A percentile compares a stretch with the other conserved stretches of the same genome.
These are phyloP conservation scores for Linnaemya tessellans DNA, from an alignment of 2,888 invertebrate species.

Conservation along the genomic window DNA sequence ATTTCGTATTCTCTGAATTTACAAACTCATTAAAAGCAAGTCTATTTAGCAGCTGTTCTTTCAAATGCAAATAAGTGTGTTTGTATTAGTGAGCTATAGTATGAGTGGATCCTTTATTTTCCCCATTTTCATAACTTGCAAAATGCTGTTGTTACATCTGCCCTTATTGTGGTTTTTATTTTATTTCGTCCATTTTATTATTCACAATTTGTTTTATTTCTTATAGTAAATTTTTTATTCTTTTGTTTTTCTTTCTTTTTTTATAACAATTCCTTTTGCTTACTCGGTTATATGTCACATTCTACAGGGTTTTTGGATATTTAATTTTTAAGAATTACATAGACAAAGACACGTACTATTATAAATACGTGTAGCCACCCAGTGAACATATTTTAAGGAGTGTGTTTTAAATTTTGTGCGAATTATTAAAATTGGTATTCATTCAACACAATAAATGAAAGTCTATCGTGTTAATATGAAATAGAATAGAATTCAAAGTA, in stretches of 20 bases:
- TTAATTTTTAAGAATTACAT: slow-evolving; percentile 33
- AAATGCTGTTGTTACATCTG: neutral
- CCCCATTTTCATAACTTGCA: slow-evolving; percentile 49
- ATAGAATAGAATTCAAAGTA: too few relatives aligned
- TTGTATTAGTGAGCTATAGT: neutral
- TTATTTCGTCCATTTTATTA: slow-evolving; percentile 47
- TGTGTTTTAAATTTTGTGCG: too few relatives aligned
- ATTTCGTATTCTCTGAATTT: too few relatives aligned
- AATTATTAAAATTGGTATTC: too few relatives aligned
- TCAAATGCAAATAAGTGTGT: neutral
- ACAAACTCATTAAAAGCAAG: too few relatives aligned
- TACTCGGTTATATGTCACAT: slow-evolving; percentile 22
- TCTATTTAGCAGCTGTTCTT: too few relatives aligned
- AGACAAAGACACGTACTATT: neutral
- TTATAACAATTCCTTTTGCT: slow-evolving; percentile 19
- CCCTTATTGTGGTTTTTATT: slow-evolving; percentile 53
- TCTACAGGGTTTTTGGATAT: slow-evolving; percentile 37
- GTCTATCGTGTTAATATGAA: too few relatives aligned
- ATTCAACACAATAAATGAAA: too few relatives aligned
- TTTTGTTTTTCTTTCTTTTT: neutral
- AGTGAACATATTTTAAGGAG: too few relatives aligned
- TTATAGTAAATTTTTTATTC: slow-evolving; percentile 16
- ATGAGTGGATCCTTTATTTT: slow-evolving; percentile 42
- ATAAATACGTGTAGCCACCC: neutral
- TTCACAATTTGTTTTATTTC: slow-evolving; percentile 62